Percentiles rank a stretch among this genome's conserved stretches.
These are phyloP conservation scores for Linyphia triangularis DNA, from an alignment of 2,888 invertebrate species.

Conservation along the genomic window DNA sequence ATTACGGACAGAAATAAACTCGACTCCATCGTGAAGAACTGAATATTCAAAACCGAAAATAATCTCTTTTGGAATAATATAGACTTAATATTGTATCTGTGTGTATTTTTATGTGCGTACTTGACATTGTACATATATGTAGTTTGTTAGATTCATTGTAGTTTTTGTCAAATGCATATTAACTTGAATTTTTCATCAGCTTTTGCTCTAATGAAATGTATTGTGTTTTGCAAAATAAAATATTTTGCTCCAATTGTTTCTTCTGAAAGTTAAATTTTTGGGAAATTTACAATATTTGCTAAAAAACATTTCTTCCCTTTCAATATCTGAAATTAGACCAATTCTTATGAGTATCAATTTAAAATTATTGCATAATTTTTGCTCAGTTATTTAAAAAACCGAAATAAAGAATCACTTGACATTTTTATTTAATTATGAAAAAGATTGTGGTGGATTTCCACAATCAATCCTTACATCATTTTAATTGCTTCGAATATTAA, in stretches of 20 bases:
- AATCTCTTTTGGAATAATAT: background rate
- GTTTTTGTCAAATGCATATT: slow-evolving; percentile 37
- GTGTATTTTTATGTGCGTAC: slow-evolving; percentile 32
- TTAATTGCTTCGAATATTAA: too few species aligned
- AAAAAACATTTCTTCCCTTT: background rate
- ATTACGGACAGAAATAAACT: background rate
- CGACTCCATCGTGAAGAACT: background rate
- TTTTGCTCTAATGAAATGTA: slow-evolving; percentile 40
- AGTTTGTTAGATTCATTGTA: slow-evolving; percentile 49
- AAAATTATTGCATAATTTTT: too few species aligned
- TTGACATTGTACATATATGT: slow-evolving; percentile 52
- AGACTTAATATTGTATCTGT: slow-evolving; percentile 15
- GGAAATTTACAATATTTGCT: too few species aligned
- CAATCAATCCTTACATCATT: too few species aligned
- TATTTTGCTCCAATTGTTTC: slow-evolving; percentile 39
- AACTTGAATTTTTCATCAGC: slow-evolving; percentile 51
- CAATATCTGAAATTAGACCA: too few species aligned
- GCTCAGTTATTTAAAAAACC: too few species aligned
- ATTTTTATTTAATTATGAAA: too few species aligned
- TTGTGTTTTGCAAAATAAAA: slow-evolving; percentile 30
- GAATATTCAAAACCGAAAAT: background rate
- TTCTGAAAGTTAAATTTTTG: slow-evolving; percentile 12
- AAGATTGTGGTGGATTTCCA: too few species aligned
- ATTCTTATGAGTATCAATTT: too few species aligned
- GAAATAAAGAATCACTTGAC: too few species aligned